These are phyloP conservation scores for Brachionus asplanchnoidis DNA, from an alignment of 1,140 invertebrate genomes.

Conservation along the genomic window DNA sequence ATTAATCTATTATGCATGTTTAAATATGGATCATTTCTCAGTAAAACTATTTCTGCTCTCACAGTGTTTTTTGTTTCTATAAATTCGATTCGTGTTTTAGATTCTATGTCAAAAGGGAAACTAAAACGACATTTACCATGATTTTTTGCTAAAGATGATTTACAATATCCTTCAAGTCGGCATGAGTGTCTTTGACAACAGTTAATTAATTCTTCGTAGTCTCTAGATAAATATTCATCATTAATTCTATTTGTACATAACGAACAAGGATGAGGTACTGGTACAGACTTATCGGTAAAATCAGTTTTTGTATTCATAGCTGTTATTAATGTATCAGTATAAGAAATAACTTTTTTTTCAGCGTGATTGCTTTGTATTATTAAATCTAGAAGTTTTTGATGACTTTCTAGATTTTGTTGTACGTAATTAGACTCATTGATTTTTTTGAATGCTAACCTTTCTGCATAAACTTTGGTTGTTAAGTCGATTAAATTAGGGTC, in stretches of 20 bases:
- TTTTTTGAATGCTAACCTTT: no score
- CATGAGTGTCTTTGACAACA: neutral
- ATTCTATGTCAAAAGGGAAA: neutral
- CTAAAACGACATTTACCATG: neutral
- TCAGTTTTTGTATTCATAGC: neutral
- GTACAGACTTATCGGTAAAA: neutral
- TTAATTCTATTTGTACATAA: neutral
- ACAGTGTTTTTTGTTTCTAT: neutral
- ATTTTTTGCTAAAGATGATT: neutral
- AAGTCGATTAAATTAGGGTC: no score
- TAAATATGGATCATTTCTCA: neutral
- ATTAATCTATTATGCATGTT: neutral
- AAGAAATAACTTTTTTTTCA: no score
- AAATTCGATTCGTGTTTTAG: neutral
- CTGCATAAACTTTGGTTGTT: no score
- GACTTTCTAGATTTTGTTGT: no score
- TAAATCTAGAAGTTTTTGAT: neutral
- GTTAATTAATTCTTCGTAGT: neutral
- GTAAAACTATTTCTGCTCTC: neutral
- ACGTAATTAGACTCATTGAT: no score
- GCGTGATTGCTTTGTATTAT: neutral
- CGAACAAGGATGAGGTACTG: neutral
- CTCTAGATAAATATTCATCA: neutral
- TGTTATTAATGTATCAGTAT: no score
- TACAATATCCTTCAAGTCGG: neutral